A percentile compares a stretch with the other conserved stretches of the same genome.
Evolutionary conservation across 2,888 invertebrate species (phyloP).

Genomic region (Biston stratarius): DNA sequence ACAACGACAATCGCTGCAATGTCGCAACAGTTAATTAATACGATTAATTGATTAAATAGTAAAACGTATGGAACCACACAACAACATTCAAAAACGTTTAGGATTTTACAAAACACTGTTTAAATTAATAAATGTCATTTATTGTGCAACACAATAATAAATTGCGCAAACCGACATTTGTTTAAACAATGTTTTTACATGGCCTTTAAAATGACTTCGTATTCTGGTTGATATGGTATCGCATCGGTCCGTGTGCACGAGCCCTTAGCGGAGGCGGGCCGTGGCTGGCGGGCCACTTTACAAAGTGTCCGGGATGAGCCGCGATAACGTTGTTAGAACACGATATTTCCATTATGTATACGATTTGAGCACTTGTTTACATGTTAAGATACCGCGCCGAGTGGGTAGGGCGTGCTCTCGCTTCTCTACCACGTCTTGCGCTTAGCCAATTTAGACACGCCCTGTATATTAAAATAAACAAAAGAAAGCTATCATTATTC

Average conservation of each 20-base stretch:
- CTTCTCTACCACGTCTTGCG: conserved; percentile 63
- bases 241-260: conserved; percentile 27
- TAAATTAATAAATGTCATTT: too few species aligned
- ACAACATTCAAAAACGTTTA: background rate
- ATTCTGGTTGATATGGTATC: conserved; percentile 1
- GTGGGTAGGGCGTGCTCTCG: conserved; percentile 65
- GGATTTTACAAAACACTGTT: too few species aligned
- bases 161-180: too few species aligned
- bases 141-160: too few species aligned
- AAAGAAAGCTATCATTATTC: conserved; percentile 51
- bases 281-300: conserved; percentile 82
- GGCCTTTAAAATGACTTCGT: background rate
- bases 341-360: conserved; percentile 87
- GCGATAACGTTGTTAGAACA: conserved; percentile 86
- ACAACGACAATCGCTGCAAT: background rate
- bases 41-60: background rate
- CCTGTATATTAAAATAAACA: conserved; percentile 58
- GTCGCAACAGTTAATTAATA: conserved; percentile 1
- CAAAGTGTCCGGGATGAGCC: conserved; percentile 85
- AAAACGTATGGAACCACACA: background rate
- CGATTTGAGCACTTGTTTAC: conserved; percentile 86
- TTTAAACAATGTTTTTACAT: too few species aligned
- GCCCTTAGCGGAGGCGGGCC: conserved; percentile 56
- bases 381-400: conserved; percentile 77
- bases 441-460: conserved; percentile 64